Conservation (phyloP, 2,888 invertebrate species). For the Drosophila putrida region DNA sequence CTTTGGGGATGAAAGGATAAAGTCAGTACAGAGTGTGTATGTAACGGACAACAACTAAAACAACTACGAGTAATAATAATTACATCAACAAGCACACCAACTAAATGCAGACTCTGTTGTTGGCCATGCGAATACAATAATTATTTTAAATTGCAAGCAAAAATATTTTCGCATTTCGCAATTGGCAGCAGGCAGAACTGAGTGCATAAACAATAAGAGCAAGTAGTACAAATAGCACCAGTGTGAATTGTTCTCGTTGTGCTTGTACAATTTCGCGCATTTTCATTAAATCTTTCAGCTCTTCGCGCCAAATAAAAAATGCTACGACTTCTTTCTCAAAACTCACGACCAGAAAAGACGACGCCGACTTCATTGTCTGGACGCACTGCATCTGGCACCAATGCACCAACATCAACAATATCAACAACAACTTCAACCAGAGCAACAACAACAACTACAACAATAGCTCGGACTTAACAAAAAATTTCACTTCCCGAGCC, state of each 20-base stretch:
- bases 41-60: constrained; percentile 34
- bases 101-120: constrained; percentile 1
- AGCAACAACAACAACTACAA: constrained; percentile 29
- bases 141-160: constrained; percentile 75
- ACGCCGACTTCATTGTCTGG: constrained; percentile 62
- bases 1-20: background rate
- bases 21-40: constrained; percentile 23
- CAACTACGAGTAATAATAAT: constrained; percentile 22
- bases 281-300: constrained; percentile 56
- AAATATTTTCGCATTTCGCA: constrained; percentile 67
- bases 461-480: constrained; percentile 51
- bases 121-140: constrained; percentile 49
- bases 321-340: constrained; percentile 31
- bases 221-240: constrained; percentile 14
- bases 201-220: constrained; percentile 23
- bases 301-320: constrained; percentile 33
- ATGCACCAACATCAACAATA: constrained; percentile 45
- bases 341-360: constrained; percentile 29
- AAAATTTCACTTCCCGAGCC: constrained; percentile 70
- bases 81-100: constrained; percentile 16
- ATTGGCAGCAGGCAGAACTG: constrained; percentile 63
- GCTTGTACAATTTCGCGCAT: constrained; percentile 36
- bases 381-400: constrained; percentile 77
- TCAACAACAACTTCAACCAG: constrained; percentile 27
- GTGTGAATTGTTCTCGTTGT: constrained; percentile 11